Percentiles rank a stretch among this genome's conserved stretches.
These are phyloP conservation scores for Bubo blakistoni DNA, from an alignment of 2,113 vertebrate genomes.

Conservation along the genomic window DNA sequence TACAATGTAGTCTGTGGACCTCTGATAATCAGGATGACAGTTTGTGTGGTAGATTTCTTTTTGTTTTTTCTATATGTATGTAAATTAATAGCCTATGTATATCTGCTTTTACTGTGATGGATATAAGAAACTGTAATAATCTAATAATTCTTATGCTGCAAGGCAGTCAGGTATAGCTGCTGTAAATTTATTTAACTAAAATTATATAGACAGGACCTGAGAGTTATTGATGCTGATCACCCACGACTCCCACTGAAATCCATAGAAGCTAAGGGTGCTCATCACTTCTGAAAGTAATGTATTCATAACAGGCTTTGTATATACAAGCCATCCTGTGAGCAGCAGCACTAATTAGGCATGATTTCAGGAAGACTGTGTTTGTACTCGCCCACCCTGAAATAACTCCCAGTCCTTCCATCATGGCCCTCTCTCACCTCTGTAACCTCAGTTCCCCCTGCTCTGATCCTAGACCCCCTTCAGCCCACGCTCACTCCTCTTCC, in stretches of 20 bases:
- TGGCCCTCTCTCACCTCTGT: background rate
- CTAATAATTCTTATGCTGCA: constrained; percentile 27
- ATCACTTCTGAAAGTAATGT: background rate
- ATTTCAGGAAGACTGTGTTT: background rate
- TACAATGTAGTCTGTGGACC: background rate
- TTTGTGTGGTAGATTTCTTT: background rate
- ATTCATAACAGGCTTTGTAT: background rate
- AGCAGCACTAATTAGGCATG: background rate
- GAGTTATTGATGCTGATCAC: background rate
- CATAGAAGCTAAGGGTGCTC: background rate
- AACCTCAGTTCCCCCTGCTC: background rate
- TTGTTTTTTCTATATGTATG: background rate
- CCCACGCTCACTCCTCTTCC: background rate
- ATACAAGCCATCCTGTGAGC: background rate
- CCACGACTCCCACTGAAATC: background rate
- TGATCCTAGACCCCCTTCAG: background rate
- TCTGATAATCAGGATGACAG: background rate
- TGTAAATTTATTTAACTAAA: constrained; percentile 5
- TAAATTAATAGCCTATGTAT: background rate
- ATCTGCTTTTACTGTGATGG: constrained; percentile 7
- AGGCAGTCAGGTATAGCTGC: background rate
- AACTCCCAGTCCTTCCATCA: background rate
- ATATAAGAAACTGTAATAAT: background rate
- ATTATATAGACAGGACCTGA: background rate
- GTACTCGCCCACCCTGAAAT: background rate